Evolutionary conservation across 2,113 vertebrate genomes (phyloP), one percentile per base, ranked within the genome.

Genomic region (Mesoclemmys tuberculata): DNA sequence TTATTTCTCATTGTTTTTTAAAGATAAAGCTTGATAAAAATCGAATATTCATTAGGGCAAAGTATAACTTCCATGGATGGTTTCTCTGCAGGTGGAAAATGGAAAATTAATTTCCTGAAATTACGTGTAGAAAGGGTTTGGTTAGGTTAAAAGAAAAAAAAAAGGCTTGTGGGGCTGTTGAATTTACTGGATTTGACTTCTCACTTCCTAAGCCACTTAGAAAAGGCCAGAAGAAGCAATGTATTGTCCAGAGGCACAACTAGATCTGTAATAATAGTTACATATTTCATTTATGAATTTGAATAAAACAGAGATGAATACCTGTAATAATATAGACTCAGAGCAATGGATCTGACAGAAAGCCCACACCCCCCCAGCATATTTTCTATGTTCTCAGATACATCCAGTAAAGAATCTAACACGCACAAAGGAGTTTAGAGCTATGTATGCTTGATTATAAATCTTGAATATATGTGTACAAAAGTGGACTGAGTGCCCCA

Each of bases 211-310:
- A 48, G 38, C 27, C 81, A 75, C 80, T 8, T 35, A 58, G 38
- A 89, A 84, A 94, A 82, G 35, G 55, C 10, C 55, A 89, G 52
- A 85, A 77, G 48, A 93, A 95, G 49, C 26, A 88, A 84, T 13
- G 94, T 6, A 85, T 68, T 87, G 52, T 77, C 31, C 22, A 55
- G 38, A 58, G 85, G 56, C 71, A 9, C 6, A 8, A 12, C 52
- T 38, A 61, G 86, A 8, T 54, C 56, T 87, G 27, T 55, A 38
- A 21, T 74, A 44, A 55, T 88, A 88, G 85, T 94, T 92, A 84
- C 90, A 96, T n/a, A 85, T 71, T 74, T 77, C 84, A 95, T 83
- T 85, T 86, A 82, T 83, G 80, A 44, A 55, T 79, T 38, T 10
- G 49, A 80, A 11, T 64, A 58, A 27, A 41, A 80, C 29, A 31